Evolutionary conservation across 92 coral and sea anemone species (phyloP), one percentile per base, ranked within the genome.

Genomic region (Pocillopora grandis): DNA sequence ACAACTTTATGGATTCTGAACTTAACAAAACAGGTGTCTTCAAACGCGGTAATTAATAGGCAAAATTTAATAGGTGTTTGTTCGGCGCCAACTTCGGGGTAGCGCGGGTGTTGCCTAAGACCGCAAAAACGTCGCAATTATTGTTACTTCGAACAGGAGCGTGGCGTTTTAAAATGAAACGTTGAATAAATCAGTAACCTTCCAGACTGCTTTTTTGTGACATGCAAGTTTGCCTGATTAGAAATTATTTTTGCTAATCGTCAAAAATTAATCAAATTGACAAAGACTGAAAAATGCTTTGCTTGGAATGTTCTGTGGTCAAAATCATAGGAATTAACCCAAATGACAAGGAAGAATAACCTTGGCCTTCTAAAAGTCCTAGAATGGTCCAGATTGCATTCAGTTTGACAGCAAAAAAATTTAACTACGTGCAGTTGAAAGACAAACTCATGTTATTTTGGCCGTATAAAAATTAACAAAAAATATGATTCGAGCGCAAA

Each of bases 81-180:
- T 71, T 81, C 59, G 85, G 85, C 85, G 85, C 85, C 85, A 81
- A 58, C 68, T 9, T 71, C 71, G 66, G 85, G 31, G 37, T 36
- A 75, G 42, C 61, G 77, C 70, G 85, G 85, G 58, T 59, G 70
- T 21, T 27, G 42, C 20, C 68, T 12, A 9, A n/a, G 70, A 70
- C 85, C 85, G 69, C 85, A 81, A 71, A 35, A 81, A 61, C 56
- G 85, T 36, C 9, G 55, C 61, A 71, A 81, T 37, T 71, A 58
- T 64, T 18, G 58, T 68, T 69, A 48, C 49, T 64, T 48, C 55
- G 17, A 20, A 11, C n/a, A 58, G 27, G 66, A 33, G 31, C 57
- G 58, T 58, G 67, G 48, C 63, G 77, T 59, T 68, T 80, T 70
- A 75, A 27, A 80, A 80, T 58, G 33, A 70, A 33, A 56, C 13